Conservation (phyloP, 2,888 invertebrate species). For the Phortica magna region DNA sequence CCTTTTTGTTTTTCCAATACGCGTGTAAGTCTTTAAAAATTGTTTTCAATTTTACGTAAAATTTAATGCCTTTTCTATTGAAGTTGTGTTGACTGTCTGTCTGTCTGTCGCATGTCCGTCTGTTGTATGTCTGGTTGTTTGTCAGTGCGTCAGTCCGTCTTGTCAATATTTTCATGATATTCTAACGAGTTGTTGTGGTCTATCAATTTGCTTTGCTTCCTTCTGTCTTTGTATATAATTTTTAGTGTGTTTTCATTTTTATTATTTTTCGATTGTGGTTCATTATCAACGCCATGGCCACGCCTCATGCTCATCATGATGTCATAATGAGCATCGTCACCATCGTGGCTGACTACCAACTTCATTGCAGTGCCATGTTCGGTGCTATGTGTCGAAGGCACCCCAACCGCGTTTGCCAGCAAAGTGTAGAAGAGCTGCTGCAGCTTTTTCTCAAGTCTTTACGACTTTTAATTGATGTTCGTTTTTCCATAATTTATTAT, state of each 20-base stretch:
- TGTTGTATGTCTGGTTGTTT: constrained; percentile 36
- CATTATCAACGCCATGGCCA: constrained; percentile 48
- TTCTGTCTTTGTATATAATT: constrained; percentile 39
- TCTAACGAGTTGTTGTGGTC: constrained; percentile 36
- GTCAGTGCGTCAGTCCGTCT: constrained; percentile 39
- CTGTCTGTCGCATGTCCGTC: not conserved
- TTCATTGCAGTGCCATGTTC: constrained; percentile 32
- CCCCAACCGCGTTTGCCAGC: constrained; percentile 21
- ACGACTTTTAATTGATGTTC: constrained; percentile 74
- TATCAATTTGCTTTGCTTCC: not conserved
- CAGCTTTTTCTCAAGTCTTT: constrained; percentile 47
- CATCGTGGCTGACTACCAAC: not conserved
- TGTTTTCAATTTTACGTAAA: constrained; percentile 55
- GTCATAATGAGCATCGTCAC: not conserved
- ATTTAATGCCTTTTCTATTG: constrained; percentile 73
- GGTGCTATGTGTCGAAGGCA: not conserved
- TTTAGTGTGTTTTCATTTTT: constrained; percentile 51
- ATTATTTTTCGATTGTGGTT: constrained; percentile 63
- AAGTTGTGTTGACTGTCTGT: constrained; percentile 52
- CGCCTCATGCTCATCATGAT: not conserved
- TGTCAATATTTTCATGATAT: constrained; percentile 36
- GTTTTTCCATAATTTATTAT: constrained; percentile 74
- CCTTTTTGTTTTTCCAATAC: constrained; percentile 53
- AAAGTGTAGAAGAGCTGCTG: not conserved
- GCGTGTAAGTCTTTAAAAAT: constrained; percentile 51